Evolutionary conservation across 1,140 invertebrate species (phyloP), one percentile per base, ranked within the genome.

Genomic region (Periplaneta americana): DNA sequence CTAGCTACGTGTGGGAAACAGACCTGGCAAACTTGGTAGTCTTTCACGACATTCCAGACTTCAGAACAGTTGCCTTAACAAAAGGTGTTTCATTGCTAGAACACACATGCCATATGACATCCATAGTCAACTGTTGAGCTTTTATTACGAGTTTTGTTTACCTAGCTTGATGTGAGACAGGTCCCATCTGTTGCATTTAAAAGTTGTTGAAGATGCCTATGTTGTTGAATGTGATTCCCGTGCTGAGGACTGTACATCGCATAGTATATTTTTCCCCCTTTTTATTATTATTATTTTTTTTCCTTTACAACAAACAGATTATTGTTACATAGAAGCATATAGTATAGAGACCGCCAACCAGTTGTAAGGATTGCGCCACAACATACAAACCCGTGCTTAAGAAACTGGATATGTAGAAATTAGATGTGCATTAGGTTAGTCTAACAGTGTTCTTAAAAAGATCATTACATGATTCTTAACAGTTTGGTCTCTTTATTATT

Each of bases 391-490:
- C 75, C 82, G 76, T 83, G 80, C 79, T 79, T 81, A 34, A 82
- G 66, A 79, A 83, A 83, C 82, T 81, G 80, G 82, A 83, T 84
- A 84, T 75, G 80, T 84, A 84, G 84, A 83, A 77, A 82, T 82
- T 84, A 84, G 84, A 83, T 84, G 83, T 84, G 83, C 82, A 83
- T 82, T 84, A 84, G 84, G 83, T 82, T 84, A 84, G 84, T 83
- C 79, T 84, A 79, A 83, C 84, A 82, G 78, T 84, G 83, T 83
- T 82, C 82, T 83, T 83, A 84, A 83, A 76, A 83, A 80, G 57
- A 74, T 82, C 78, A 82, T 79, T 82, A 76, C 79, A 81, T n/a
- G 74, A 81, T 77, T 81, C 80, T 78, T 83, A 79, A 77, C 78
- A 75, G 79, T 80, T 82, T 84, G 83, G 79, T 75, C 75, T 76